Evolutionary conservation across 2,888 invertebrate species (phyloP).

Genomic region (Synanthedon andrenaeformis): DNA sequence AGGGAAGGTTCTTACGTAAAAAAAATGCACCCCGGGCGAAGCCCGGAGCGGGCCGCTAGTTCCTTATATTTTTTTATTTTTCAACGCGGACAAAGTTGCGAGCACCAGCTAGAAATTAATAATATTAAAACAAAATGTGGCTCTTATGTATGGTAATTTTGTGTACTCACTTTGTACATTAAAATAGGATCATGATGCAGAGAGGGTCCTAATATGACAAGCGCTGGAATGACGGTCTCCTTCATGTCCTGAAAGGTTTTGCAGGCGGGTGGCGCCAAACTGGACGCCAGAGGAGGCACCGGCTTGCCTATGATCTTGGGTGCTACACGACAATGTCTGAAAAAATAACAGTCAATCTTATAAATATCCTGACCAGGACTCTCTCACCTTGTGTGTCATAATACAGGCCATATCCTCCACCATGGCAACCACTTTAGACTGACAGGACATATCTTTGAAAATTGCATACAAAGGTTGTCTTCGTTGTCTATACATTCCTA

Average conservation of each 20-base stretch:
- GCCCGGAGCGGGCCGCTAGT: no score
- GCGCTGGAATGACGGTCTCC: constrained; percentile 85
- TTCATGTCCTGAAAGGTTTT: constrained; percentile 79
- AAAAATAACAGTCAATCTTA: constrained; percentile 15
- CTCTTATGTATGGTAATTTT: constrained; percentile 15
- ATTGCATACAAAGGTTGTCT: no score
- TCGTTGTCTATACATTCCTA: no score
- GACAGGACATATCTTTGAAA: no score
- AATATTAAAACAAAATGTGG: not conserved
- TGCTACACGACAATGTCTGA: constrained; percentile 80
- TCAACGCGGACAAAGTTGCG: no score
- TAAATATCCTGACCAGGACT: not conserved
- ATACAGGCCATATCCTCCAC: no score
- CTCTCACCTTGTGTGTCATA: not conserved
- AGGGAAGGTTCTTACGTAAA: no score
- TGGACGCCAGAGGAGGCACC: constrained; percentile 59
- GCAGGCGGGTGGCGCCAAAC: constrained; percentile 75
- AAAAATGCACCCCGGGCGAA: no score
- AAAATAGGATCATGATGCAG: constrained; percentile 89
- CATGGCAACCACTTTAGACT: no score
- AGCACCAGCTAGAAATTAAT: no score
- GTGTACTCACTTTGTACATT: constrained; percentile 79
- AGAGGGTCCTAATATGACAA: constrained; percentile 87
- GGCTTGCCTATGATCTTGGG: constrained; percentile 75
- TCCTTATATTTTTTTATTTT: no score